Evolutionary conservation across 53 echinoderm and acorn worm species (phyloP), one percentile per base, ranked within the genome.

Genomic region (Mesocentrotus franciscanus): DNA sequence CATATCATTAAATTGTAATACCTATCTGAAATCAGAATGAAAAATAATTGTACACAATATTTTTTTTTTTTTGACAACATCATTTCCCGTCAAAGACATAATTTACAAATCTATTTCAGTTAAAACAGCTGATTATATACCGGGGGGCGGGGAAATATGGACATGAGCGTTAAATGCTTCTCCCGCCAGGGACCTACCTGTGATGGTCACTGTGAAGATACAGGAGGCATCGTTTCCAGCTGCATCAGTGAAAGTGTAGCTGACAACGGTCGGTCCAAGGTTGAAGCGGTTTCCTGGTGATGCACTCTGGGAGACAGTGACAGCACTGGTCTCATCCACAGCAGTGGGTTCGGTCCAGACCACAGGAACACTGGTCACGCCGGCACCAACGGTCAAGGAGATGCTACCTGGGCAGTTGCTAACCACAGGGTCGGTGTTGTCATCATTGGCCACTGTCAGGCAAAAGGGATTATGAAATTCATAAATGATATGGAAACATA

Each of bases 211-310:
- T 13, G n/a, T 33, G 33, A 94, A 94, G 64, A 49, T 14, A 94
- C 94, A 94, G 66, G 66, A 42, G 17, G 87, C 85, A 36, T 36
- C 66, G 29, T 94, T 94, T 66, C 87, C 85, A 26, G 94, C 85
- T 62, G 62, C 68, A 94, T 94, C 94, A 26, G 94, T 85, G 94
- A 94, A 94, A 22, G 94, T 94, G 87, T 94, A 94, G 66, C 60
- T 57, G 10, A 94, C 94, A 39, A 57, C 10, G 35, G 39, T 94
- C 55, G 39, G 34, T 13, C 94, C 94, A 9, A 94, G 26, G 24
- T 15, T 61, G 35, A 94, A 94, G 66, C n/a, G 39, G 18, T 71
- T 57, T 27, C 94, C 94, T 24, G 94, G 94, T 27, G 62, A 18
- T 16, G n/a, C 11, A 29, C 8, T 94, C 29, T 68, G 85, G n/a